Evolutionary conservation across 2,113 vertebrate genomes (phyloP).

Genomic region (Syngnathus floridae): DNA sequence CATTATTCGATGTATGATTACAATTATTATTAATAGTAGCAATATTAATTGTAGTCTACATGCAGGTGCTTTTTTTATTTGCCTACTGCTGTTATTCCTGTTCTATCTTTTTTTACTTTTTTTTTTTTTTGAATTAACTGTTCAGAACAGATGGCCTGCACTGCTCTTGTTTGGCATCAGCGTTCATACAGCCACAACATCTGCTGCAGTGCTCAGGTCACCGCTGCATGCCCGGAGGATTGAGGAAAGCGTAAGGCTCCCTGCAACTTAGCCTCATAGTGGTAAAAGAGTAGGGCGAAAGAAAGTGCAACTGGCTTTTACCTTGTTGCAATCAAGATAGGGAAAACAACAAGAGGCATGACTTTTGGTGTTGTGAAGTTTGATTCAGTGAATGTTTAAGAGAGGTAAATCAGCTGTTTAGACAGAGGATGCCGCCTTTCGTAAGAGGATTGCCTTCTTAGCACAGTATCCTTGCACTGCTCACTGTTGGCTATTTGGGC

Average conservation of each 20-base stretch:
- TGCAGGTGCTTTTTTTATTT: neutral
- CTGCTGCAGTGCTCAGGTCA: slow-evolving; percentile 35
- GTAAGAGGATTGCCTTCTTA: slow-evolving; percentile 57
- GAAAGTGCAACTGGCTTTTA: slow-evolving; percentile 21
- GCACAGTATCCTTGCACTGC: slow-evolving; percentile 19
- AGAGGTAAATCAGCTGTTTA: slow-evolving; percentile 14
- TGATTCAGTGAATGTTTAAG: slow-evolving; percentile 17
- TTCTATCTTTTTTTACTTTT: neutral
- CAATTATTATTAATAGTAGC: neutral
- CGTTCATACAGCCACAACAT: slow-evolving; percentile 53
- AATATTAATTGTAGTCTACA: no score
- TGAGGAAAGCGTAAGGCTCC: slow-evolving; percentile 37
- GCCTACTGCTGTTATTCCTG: slow-evolving; percentile 8
- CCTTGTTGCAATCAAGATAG: neutral
- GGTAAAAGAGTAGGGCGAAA: slow-evolving; percentile 10
- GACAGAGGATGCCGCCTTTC: slow-evolving; percentile 9
- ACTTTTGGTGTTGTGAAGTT: slow-evolving; percentile 8
- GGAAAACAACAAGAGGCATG: neutral
- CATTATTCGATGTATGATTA: neutral
- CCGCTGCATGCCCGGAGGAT: slow-evolving; percentile 35
- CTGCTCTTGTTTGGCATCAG: slow-evolving; percentile 48
- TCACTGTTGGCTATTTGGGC: slow-evolving; percentile 18
- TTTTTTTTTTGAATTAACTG: slow-evolving; percentile 52
- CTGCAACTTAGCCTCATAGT: slow-evolving; percentile 10
- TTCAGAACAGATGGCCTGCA: slow-evolving; percentile 50